Percentiles rank a stretch among this genome's conserved stretches.
Evolutionary conservation across 1,140 invertebrate genomes (phyloP).

Genomic region (Elymnias hypermnestra): DNA sequence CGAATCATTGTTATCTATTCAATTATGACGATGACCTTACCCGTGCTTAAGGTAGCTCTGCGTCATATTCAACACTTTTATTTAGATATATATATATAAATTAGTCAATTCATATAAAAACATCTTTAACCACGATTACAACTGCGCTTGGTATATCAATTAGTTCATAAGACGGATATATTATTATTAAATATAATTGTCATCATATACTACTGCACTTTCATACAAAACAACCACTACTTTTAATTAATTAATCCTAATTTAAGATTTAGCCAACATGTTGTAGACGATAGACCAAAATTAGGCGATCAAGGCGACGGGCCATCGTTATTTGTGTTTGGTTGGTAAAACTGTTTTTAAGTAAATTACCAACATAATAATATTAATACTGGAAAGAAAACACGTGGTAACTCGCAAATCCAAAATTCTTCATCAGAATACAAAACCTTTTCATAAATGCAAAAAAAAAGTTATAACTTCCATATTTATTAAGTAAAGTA

Average conservation of each 20-base stretch:
- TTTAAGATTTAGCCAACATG: slow-evolving; percentile 42
- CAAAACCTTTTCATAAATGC: too few species aligned
- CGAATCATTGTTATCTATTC: slow-evolving; percentile 51
- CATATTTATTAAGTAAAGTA: too few species aligned
- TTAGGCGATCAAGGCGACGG: slow-evolving; percentile 30
- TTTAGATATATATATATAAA: slow-evolving; percentile 64
- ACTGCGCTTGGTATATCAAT: slow-evolving; percentile 53
- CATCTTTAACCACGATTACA: slow-evolving; percentile 62
- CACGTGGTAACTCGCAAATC: too few species aligned
- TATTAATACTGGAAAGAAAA: too few species aligned
- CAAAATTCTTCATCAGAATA: too few species aligned
- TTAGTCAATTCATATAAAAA: slow-evolving; percentile 71
- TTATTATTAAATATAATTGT: slow-evolving; percentile 68
- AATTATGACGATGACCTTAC: slow-evolving; percentile 37
- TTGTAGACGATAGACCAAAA: slow-evolving; percentile 37
- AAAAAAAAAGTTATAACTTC: too few species aligned
- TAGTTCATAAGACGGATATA: slow-evolving; percentile 73
- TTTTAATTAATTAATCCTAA: slow-evolving; percentile 55
- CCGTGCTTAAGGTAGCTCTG: slow-evolving; percentile 14
- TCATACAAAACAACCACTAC: slow-evolving; percentile 74
- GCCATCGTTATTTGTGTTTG: not conserved
- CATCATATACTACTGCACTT: slow-evolving; percentile 59
- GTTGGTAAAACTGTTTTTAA: too few species aligned
- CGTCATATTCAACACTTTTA: slow-evolving; percentile 26
- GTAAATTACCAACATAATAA: too few species aligned